Conservation (phyloP, 2,888 invertebrate species). For the Bibio marci region DNA sequence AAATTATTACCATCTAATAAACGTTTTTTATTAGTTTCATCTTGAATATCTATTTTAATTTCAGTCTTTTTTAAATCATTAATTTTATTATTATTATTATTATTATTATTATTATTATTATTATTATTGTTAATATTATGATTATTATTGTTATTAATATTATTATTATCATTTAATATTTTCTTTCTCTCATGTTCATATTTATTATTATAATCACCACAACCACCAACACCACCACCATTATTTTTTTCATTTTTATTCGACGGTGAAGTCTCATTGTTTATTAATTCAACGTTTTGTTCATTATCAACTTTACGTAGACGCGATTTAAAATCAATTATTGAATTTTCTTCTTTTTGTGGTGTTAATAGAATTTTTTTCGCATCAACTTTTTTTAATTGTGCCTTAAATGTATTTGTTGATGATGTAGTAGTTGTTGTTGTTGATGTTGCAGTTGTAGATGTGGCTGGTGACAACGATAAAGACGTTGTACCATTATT, state of each 20-base stretch:
- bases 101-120: too few species aligned
- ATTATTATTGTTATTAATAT: conserved; percentile 24
- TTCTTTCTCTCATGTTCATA: conserved; percentile 13
- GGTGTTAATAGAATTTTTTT: conserved; percentile 35
- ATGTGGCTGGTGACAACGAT: too few species aligned
- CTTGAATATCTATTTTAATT: conserved; percentile 30
- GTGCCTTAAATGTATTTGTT: conserved; percentile 40
- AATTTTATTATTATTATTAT: conserved; percentile 6
- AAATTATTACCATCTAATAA: conserved; percentile 9
- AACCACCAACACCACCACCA: not conserved
- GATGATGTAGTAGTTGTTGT: too few species aligned
- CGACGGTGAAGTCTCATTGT: too few species aligned
- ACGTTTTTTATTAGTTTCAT: too few species aligned
- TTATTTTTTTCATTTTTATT: conserved; percentile 17
- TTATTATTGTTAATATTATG: too few species aligned
- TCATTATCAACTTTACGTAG: conserved; percentile 73
- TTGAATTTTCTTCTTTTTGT: conserved; percentile 41
- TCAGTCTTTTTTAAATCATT: conserved; percentile 28
- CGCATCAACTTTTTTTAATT: conserved; percentile 57
- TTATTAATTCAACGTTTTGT: too few species aligned
- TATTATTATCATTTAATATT: conserved; percentile 5
- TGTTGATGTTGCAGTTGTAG: too few species aligned
- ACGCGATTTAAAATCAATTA: conserved; percentile 70
- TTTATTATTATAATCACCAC: not conserved
- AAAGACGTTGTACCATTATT: too few species aligned